Percentiles rank a stretch among this genome's conserved stretches.
These are phyloP conservation scores for Tauraco erythrolophus DNA, from an alignment of 2,113 vertebrate genomes.

Conservation along the genomic window DNA sequence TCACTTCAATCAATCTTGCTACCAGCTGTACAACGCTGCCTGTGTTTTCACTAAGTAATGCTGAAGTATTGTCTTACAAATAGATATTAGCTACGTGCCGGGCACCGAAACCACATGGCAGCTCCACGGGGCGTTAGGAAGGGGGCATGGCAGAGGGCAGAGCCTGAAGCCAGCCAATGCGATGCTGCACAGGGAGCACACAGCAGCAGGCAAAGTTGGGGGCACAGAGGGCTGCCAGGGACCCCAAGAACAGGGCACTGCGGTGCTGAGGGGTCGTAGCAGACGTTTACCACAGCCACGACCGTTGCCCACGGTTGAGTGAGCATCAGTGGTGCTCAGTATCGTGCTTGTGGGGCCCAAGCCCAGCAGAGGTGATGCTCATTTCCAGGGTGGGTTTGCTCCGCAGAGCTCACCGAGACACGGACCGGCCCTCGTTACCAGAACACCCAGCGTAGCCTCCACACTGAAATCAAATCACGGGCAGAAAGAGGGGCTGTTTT, in stretches of 20 bases:
- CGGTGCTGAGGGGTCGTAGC: accelerated
- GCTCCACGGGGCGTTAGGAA: neutral
- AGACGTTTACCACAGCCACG: accelerated
- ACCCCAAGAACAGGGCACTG: neutral
- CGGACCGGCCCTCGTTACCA: neutral
- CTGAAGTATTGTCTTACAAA: conserved; percentile 53
- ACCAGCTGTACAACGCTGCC: neutral
- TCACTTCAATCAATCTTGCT: conserved; percentile 55
- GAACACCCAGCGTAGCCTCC: neutral
- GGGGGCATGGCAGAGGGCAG: neutral
- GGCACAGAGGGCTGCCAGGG: neutral
- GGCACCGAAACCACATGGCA: neutral
- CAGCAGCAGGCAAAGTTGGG: accelerated
- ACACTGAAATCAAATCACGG: neutral
- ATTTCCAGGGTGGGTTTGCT: neutral
- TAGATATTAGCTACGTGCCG: neutral
- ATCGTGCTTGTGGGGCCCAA: accelerated
- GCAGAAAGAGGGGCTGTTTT: neutral
- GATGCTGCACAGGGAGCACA: neutral
- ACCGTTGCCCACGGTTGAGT: accelerated
- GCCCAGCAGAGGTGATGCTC: neutral
- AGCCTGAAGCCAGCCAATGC: accelerated
- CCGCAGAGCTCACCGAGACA: accelerated
- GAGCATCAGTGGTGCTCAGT: neutral
- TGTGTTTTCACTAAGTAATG: neutral